These are phyloP conservation scores for Papilio glaucus DNA, from an alignment of 1,140 invertebrate genomes.

Conservation along the genomic window DNA sequence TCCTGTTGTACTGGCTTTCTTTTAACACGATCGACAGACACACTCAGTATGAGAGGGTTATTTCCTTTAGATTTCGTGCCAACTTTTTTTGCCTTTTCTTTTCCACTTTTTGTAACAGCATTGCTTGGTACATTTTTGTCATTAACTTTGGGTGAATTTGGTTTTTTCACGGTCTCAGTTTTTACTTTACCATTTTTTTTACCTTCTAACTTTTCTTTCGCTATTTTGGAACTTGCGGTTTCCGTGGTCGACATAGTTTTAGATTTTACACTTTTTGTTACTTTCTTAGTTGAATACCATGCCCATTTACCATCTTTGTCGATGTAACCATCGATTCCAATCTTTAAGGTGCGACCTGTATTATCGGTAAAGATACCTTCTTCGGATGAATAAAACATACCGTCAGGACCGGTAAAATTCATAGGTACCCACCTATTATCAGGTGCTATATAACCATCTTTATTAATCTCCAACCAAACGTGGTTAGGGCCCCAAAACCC, in stretches of 20 bases:
- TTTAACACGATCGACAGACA: slow-evolving; percentile 54
- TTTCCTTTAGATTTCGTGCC: slow-evolving; percentile 51
- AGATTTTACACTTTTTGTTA: slow-evolving; percentile 52
- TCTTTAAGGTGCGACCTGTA: slow-evolving; percentile 56
- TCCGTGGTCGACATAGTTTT: slow-evolving; percentile 49
- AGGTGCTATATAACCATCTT: slow-evolving; percentile 73
- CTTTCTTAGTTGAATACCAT: slow-evolving; percentile 61
- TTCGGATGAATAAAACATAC: slow-evolving; percentile 71
- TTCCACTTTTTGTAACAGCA: slow-evolving; percentile 34
- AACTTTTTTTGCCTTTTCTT: slow-evolving; percentile 45
- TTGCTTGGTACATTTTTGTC: slow-evolving; percentile 40
- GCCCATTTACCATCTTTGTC: slow-evolving; percentile 75
- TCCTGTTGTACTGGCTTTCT: slow-evolving; percentile 39
- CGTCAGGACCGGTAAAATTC: slow-evolving; percentile 75
- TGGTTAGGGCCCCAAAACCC: slow-evolving; percentile 70
- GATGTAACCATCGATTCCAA: slow-evolving; percentile 74
- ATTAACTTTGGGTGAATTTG: background rate
- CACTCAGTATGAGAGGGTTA: slow-evolving; percentile 59
- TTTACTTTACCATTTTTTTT: slow-evolving; percentile 18
- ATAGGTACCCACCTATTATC: slow-evolving; percentile 76
- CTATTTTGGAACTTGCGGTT: slow-evolving; percentile 35
- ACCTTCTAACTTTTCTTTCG: slow-evolving; percentile 3
- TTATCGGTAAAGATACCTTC: slow-evolving; percentile 70
- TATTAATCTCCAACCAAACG: slow-evolving; percentile 73
- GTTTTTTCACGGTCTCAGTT: slow-evolving; percentile 3